A percentile compares a stretch with the other conserved stretches of the same genome.
Conservation (phyloP, 2,797 vertebrate species). For the Periophthalmus magnuspinnatus region DNA sequence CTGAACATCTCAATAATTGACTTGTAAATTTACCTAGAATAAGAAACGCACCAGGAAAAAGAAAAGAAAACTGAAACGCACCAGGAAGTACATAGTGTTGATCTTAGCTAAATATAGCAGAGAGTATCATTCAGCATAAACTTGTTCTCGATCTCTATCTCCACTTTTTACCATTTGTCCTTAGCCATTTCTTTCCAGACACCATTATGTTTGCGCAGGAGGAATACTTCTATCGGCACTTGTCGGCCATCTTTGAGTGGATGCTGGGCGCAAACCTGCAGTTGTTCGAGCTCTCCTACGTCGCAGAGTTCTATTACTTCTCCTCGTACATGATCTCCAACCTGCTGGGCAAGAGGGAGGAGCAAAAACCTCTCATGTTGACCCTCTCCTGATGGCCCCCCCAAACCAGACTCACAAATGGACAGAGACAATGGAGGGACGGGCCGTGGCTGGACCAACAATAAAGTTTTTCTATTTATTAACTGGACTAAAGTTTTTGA, state of each 20-base stretch:
- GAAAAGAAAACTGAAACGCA: no score
- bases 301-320: slow-evolving; percentile 76
- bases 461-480: slow-evolving; percentile 13
- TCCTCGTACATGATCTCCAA: slow-evolving; percentile 77
- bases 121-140: no score
- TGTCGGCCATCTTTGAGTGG: slow-evolving; percentile 80
- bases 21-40: no score
- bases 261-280: slow-evolving; percentile 75
- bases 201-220: slow-evolving; percentile 64
- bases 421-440: slow-evolving; percentile 30
- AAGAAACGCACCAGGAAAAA: no score
- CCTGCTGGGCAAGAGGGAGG: slow-evolving; percentile 63
- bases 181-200: slow-evolving; percentile 68
- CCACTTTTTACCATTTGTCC: slow-evolving; percentile 13
- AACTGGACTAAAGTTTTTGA: not conserved
- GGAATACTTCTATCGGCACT: slow-evolving; percentile 50
- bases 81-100: no score
- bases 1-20: no score
- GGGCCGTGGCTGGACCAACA: slow-evolving; percentile 26
- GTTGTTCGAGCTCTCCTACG: slow-evolving; percentile 79
- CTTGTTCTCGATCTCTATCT: not conserved
- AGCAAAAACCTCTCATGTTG: slow-evolving; percentile 75
- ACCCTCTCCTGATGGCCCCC: slow-evolving; percentile 42
- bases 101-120: no score
- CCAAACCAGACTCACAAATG: not conserved